Percentiles rank a stretch among this genome's conserved stretches.
Conservation (phyloP, 2,888 invertebrate genomes). For the Agrotis exclamationis region DNA sequence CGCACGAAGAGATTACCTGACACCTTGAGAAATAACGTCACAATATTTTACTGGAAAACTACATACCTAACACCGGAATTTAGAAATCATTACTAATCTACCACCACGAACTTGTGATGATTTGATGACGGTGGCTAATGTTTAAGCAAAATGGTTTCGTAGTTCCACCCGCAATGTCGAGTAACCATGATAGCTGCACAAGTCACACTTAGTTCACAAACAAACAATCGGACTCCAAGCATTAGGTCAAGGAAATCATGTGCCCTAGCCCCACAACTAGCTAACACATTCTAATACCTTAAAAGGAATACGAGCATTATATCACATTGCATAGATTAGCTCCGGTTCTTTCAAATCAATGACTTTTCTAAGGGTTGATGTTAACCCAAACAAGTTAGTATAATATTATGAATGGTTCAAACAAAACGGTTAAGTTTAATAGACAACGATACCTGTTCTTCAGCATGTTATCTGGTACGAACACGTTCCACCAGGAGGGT, state of each 20-base stretch:
- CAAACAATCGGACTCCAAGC: constrained; percentile 79
- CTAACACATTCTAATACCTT: constrained; percentile 80
- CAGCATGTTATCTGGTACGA: constrained; percentile 94
- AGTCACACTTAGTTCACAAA: constrained; percentile 71
- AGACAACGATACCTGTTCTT: constrained; percentile 91
- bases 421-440: constrained; percentile 14
- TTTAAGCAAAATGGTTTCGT: constrained; percentile 17
- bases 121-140: constrained; percentile 11
- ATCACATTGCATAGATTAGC: constrained; percentile 72
- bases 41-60: constrained; percentile 19
- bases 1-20: constrained; percentile 23
- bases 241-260: constrained; percentile 85
- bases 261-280: constrained; percentile 75
- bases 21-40: constrained; percentile 42
- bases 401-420: constrained; percentile 16
- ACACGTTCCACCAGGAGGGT: constrained; percentile 97
- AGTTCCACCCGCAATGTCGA: constrained; percentile 52
- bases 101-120: neutral
- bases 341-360: constrained; percentile 49
- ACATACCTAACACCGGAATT: neutral
- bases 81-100: constrained; percentile 12
- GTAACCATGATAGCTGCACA: constrained; percentile 73
- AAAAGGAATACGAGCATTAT: constrained; percentile 69
- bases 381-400: constrained; percentile 33
- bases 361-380: constrained; percentile 31